Evolutionary conservation across 2,113 vertebrate genomes (phyloP).

Genomic region (Tichodroma muraria): DNA sequence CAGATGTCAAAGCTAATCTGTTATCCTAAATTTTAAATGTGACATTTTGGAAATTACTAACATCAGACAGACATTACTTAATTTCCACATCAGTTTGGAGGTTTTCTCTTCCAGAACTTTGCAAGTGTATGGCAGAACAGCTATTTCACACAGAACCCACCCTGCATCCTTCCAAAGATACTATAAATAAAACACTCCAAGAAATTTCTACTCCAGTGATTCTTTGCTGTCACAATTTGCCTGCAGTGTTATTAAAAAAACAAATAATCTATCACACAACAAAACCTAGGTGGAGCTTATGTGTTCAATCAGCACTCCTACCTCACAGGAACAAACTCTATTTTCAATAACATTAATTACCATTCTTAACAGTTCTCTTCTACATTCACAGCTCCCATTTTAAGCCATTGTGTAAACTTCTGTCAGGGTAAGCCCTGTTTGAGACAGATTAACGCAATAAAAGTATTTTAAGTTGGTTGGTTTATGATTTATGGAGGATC

Average conservation of each 20-base stretch:
- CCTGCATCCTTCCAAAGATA: not conserved
- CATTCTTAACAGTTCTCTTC: not conserved
- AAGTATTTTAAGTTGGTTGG: not conserved
- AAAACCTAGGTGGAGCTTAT: not conserved
- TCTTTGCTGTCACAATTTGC: not conserved
- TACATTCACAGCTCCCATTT: not conserved
- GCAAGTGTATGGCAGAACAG: not conserved
- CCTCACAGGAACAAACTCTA: constrained; percentile 1
- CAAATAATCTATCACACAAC: not conserved
- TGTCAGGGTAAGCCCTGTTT: not conserved
- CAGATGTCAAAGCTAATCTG: not conserved
- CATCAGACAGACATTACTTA: not conserved
- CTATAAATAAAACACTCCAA: not conserved
- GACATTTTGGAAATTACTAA: not conserved
- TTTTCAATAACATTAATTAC: constrained; percentile 12
- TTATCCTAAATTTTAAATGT: not conserved
- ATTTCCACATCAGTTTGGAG: not conserved
- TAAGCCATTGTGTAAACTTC: not conserved
- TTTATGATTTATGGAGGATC: not conserved
- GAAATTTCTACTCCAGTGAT: not conserved
- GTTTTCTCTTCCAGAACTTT: not conserved
- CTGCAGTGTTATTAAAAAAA: not conserved
- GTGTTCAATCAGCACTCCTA: not conserved
- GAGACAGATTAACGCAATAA: not conserved
- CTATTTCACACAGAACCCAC: not conserved